Conservation (phyloP, 2,113 vertebrate genomes). For the Ptilorrhoa leucosticta region DNA sequence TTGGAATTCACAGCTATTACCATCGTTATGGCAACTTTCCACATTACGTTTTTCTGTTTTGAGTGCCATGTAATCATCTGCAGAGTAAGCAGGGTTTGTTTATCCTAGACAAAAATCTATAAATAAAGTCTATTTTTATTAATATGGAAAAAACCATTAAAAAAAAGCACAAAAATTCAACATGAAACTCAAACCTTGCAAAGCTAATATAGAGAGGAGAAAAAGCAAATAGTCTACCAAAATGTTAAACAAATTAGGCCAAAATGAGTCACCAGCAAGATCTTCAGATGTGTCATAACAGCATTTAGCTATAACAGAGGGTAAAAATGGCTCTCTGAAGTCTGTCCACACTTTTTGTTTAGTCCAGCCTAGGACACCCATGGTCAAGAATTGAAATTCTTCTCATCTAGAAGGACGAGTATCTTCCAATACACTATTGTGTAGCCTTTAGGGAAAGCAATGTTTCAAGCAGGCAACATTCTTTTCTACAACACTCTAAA, state of each 20-base stretch:
- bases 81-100: neutral
- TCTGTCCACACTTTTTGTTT: neutral
- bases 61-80: neutral
- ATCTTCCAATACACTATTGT: neutral
- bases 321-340: neutral
- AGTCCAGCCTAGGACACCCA: neutral
- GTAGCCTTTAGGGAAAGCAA: neutral
- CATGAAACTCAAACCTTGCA: neutral
- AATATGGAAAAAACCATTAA: neutral
- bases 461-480: neutral
- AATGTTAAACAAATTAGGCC: slow-evolving; percentile 7
- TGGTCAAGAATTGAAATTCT: neutral
- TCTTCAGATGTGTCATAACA: neutral
- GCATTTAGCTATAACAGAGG: neutral
- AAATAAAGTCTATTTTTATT: neutral
- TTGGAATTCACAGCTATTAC: neutral
- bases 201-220: neutral
- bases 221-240: neutral
- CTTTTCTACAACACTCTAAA: neutral
- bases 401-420: neutral
- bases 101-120: neutral
- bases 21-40: neutral
- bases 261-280: neutral
- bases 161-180: neutral
- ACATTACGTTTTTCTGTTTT: neutral